Percentiles rank a stretch among this genome's conserved stretches.
Evolutionary conservation across 2,888 invertebrate genomes (phyloP).

Genomic region (Lasiommata megera): DNA sequence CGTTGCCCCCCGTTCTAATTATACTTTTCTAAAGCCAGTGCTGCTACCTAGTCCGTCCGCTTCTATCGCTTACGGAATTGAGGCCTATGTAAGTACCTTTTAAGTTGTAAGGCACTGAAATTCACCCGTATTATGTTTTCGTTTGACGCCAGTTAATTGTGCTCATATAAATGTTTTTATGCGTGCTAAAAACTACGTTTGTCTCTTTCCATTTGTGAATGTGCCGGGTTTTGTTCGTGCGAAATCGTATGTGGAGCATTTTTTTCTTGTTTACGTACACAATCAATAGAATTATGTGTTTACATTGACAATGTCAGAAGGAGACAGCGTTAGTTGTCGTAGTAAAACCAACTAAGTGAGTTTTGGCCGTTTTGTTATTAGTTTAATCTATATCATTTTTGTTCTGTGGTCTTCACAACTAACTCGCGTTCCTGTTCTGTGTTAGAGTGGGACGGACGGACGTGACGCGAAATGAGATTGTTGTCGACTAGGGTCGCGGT

Average conservation of each 20-base stretch:
- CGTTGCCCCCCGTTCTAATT: conserved; percentile 58
- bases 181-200: conserved; percentile 13
- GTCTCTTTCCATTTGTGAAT: conserved; percentile 27
- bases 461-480: conserved; percentile 2
- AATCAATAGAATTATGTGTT: conserved; percentile 29
- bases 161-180: conserved; percentile 1
- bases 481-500: not conserved
- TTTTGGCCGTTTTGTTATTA: not conserved
- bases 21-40: conserved; percentile 49
- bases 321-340: conserved; percentile 19
- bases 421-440: not conserved
- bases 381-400: not conserved
- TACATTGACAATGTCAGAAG: conserved; percentile 20
- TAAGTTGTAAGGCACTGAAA: conserved; percentile 16
- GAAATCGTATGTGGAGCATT: conserved; percentile 8
- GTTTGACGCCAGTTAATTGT: conserved; percentile 1
- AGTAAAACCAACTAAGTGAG: not conserved
- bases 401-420: no score
- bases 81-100: conserved; percentile 28
- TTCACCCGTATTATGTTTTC: conserved; percentile 10
- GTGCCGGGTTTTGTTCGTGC: conserved; percentile 6
- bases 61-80: conserved; percentile 29
- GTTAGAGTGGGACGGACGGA: not conserved
- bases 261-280: conserved; percentile 1
- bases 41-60: conserved; percentile 39